A percentile compares a stretch with the other conserved stretches of the same genome.
These are phyloP conservation scores for Bombus difficillimus DNA, from an alignment of 1,140 invertebrate species.

Conservation along the genomic window DNA sequence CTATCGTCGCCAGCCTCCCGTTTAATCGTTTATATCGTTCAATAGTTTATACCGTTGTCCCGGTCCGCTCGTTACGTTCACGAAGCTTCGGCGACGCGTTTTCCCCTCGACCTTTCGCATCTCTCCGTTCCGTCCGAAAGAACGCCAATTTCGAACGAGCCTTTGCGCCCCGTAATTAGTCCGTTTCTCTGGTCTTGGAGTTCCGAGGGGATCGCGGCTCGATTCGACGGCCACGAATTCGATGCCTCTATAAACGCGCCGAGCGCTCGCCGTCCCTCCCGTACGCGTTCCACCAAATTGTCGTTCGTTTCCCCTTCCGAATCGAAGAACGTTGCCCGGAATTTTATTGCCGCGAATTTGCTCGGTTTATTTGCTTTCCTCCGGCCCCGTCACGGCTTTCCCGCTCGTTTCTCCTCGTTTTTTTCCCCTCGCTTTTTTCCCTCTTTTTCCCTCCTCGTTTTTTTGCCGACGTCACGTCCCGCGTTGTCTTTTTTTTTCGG, in stretches of 20 bases:
- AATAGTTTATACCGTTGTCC: not conserved
- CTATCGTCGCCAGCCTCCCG: too few relatives aligned
- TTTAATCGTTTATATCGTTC: too few relatives aligned
- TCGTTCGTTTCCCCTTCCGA: not conserved
- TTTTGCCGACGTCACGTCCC: not conserved
- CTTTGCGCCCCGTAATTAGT: not conserved
- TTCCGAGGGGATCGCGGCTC: not conserved
- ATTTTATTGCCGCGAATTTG: constrained; percentile 18
- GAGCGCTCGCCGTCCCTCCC: too few relatives aligned
- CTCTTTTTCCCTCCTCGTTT: not conserved
- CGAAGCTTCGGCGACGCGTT: not conserved
- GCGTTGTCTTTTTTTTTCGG: not conserved
- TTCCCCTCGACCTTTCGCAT: too few relatives aligned
- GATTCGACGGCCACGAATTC: not conserved
- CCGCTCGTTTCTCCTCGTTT: not conserved
- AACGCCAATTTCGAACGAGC: not conserved
- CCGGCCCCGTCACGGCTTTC: not conserved
- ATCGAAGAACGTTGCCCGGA: not conserved
- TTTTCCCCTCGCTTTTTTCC: not conserved
- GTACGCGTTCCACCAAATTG: not conserved
- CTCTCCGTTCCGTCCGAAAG: not conserved
- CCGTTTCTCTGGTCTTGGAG: not conserved
- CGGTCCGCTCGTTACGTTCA: not conserved
- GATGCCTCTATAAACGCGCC: not conserved
- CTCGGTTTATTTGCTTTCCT: not conserved